Evolutionary conservation across 2,113 vertebrate species (phyloP).

Genomic region (Otolemur garnettii): DNA sequence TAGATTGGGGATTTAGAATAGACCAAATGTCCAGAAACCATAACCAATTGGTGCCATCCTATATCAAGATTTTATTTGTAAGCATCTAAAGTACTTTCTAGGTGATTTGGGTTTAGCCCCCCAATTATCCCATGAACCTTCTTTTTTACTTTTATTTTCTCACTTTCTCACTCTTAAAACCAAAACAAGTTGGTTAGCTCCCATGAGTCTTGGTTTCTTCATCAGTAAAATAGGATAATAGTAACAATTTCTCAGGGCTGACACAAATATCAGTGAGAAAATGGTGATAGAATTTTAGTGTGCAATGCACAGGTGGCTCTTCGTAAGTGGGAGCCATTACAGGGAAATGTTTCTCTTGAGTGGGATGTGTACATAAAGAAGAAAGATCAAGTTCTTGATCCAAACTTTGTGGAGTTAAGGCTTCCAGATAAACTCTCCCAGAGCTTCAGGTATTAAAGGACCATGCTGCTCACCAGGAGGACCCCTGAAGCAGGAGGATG

Average conservation of each 20-base stretch:
- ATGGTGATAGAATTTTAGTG: not conserved
- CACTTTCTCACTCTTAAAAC: not conserved
- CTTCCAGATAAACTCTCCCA: not conserved
- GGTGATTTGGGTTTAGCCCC: not conserved
- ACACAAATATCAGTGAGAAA: not conserved
- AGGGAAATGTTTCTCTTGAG: not conserved
- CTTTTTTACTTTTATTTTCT: not conserved
- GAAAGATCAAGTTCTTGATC: not conserved
- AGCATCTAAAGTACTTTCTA: not conserved
- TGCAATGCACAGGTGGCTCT: not conserved
- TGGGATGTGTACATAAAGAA: not conserved
- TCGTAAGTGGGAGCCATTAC: not conserved
- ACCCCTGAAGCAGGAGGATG: not conserved
- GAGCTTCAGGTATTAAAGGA: not conserved
- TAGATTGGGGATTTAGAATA: not conserved
- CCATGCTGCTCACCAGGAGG: not conserved
- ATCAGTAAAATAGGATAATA: not conserved
- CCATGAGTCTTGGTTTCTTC: not conserved
- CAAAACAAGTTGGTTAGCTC: not conserved
- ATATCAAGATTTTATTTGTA: not conserved
- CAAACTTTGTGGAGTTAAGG: not conserved
- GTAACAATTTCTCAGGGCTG: not conserved
- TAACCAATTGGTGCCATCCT: not conserved
- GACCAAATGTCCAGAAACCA: not conserved
- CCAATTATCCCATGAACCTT: not conserved